Conservation (phyloP, 2,888 invertebrate species). For the Thelaira solivaga region DNA sequence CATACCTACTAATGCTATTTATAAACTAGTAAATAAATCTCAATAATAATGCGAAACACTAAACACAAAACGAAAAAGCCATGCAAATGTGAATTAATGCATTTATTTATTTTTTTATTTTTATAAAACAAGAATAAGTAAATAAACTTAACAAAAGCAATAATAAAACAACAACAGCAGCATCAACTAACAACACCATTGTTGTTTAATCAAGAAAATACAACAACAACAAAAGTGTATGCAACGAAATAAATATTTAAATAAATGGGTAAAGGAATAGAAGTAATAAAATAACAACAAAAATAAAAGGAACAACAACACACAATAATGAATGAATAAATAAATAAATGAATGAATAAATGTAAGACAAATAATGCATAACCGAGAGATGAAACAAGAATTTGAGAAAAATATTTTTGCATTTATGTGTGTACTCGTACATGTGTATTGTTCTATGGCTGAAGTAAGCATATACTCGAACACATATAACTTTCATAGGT, state of each 20-base stretch:
- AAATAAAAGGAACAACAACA: conserved; percentile 1
- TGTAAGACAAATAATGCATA: not conserved
- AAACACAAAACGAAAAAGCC: conserved; percentile 31
- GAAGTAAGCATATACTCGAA: too few species aligned
- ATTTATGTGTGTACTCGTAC: too few species aligned
- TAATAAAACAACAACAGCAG: conserved; percentile 4
- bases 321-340: conserved; percentile 2
- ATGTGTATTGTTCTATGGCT: too few species aligned
- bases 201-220: not conserved
- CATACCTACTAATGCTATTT: conserved; percentile 31
- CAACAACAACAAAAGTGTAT: not conserved
- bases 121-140: conserved; percentile 26
- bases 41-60: conserved; percentile 30
- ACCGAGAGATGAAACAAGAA: conserved; percentile 9
- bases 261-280: not conserved
- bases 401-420: conserved; percentile 41
- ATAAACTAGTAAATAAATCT: conserved; percentile 58
- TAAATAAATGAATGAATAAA: conserved; percentile 16
- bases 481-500: too few species aligned
- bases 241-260: too few species aligned
- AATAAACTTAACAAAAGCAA: conserved; percentile 25
- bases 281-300: not conserved
- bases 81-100: conserved; percentile 44
- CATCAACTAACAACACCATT: not conserved
- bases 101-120: too few species aligned